phyloP scores from a whole-genome alignment of 2,888 invertebrate genomes.

The Noctua janthina region DNA sequence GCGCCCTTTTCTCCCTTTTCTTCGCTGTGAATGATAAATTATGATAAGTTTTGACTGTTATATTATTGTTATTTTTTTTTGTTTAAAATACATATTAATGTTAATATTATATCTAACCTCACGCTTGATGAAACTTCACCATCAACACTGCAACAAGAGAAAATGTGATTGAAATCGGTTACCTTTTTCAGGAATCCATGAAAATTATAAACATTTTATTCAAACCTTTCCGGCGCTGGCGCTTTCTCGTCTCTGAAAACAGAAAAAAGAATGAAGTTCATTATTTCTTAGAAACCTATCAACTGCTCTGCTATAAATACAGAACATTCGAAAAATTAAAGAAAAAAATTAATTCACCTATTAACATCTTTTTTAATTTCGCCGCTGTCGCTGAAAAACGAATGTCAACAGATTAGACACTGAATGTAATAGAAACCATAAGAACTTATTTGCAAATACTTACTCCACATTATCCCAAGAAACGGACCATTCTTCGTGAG shows the following conservation, averaged over 20 bases:
- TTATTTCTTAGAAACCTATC: neutral
- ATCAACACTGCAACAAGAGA: slow-evolving; percentile 43
- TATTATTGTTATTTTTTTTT: neutral
- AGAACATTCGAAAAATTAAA: neutral
- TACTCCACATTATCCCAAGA: slow-evolving; percentile 83
- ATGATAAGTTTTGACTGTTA: neutral
- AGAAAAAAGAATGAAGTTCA: neutral
- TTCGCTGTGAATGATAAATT: slow-evolving; percentile 58
- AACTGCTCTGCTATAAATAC: neutral
- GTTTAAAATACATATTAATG: neutral
- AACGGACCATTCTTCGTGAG: slow-evolving; percentile 85
- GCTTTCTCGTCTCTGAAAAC: slow-evolving; percentile 42
- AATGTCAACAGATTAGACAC: neutral
- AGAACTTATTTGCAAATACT: slow-evolving; percentile 54
- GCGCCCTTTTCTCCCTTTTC: slow-evolving; percentile 51
- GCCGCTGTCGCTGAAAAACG: slow-evolving; percentile 24
- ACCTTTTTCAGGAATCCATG: neutral
- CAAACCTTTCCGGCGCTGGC: slow-evolving; percentile 22
- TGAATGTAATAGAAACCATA: neutral
- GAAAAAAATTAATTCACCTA: neutral
- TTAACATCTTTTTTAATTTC: slow-evolving; percentile 5
- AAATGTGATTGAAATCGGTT: neutral
- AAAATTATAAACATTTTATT: slow-evolving; percentile 3
- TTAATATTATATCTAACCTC: slow-evolving; percentile 32
- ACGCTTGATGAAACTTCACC: slow-evolving; percentile 42